A percentile compares a stretch with the other conserved stretches of the same genome.
These are phyloP conservation scores for Bos taurus DNA, from an alignment of 2,113 vertebrate genomes.

Conservation along the genomic window ARS-UCD2.0 NC_037342.1:39431501-39432000, in stretches of 20 bases:
- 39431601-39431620: not conserved
- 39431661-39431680: not conserved
- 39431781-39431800: not conserved
- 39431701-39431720: not conserved
- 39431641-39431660: not conserved
- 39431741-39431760: not conserved
- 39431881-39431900: not conserved
- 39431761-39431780: not conserved
- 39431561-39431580: not conserved
- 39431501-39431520: not conserved
- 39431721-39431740: not conserved
- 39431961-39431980: not conserved
- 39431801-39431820: not conserved
- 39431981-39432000: not conserved
- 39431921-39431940: not conserved
- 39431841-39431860: not conserved
- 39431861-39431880: not conserved
- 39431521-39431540: not conserved
- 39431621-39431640: constrained; percentile 6
- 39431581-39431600: not conserved
- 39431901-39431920: not conserved
- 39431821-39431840: constrained; percentile 15
- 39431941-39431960: not conserved
- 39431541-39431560: not conserved
- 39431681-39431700: not conserved